These are phyloP conservation scores for Priocnemis perturbator DNA, from an alignment of 2,888 invertebrate genomes.

Conservation along the genomic window DNA sequence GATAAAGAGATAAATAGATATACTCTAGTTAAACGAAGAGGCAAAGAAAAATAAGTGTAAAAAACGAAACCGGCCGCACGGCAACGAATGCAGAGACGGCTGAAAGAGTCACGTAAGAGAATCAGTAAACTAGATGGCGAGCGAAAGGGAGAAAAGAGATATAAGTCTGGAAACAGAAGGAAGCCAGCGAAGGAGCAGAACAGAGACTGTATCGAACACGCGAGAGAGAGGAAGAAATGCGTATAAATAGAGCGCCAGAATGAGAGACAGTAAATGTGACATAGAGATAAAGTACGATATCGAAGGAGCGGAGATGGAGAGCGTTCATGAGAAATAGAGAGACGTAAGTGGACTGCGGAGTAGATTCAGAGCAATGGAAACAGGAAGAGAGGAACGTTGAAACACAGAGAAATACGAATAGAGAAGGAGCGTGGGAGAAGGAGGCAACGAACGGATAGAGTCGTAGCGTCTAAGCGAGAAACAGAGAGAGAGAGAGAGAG, in stretches of 20 bases:
- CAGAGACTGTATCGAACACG: too few relatives aligned
- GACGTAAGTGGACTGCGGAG: not conserved
- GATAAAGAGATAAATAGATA: too few relatives aligned
- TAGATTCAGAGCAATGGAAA: too few relatives aligned
- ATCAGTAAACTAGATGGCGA: slow-evolving; percentile 1
- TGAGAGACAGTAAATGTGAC: too few relatives aligned
- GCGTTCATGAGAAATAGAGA: not conserved
- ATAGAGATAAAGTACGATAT: too few relatives aligned
- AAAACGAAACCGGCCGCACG: not conserved
- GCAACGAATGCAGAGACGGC: not conserved
- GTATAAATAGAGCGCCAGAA: too few relatives aligned
- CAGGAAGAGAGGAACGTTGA: too few relatives aligned
- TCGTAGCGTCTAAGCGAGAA: not conserved
- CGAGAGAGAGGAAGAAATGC: too few relatives aligned
- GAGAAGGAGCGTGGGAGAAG: not conserved
- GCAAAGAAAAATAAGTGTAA: not conserved
- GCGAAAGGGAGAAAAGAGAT: not conserved
- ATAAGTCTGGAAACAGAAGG: too few relatives aligned
- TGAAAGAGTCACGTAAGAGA: not conserved
- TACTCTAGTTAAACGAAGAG: not conserved
- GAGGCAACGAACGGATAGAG: not conserved
- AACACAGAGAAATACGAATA: not conserved
- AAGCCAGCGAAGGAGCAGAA: too few relatives aligned
- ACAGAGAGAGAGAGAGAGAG: not conserved
- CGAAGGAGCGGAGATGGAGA: too few relatives aligned